Evolutionary conservation across 37 sponge, comb jelly and placozoan genomes (phyloP), one percentile per base, ranked within the genome.

Genomic region (Crambe crambe): DNA sequence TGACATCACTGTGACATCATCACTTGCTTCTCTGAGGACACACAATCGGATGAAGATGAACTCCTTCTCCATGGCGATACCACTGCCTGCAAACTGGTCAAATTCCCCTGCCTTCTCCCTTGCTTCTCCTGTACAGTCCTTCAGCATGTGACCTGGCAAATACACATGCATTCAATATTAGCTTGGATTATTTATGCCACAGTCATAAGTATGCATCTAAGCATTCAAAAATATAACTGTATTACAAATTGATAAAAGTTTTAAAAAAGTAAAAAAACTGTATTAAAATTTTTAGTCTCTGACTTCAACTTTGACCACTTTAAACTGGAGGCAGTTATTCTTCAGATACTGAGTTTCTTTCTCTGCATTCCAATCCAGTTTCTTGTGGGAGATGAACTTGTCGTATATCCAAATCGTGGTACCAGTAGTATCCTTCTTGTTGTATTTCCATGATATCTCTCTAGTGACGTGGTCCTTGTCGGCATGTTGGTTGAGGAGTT

Each of bases 21-120:
- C 36, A 42, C 81, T 62, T 56, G 82, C 93, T 70, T 98, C 99
- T 74, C 97, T 77, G 2, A 99, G 85, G 2, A 96, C 86, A 40
- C 71, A 77, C 54, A 99, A 79, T 38, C 97, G 61, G 3, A 99
- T 80, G 79, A 99, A 99, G 36, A 99, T 92, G 76, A 96, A 99
- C 81, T 94, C 68, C 83, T 99, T 96, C 73, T 96, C 93, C 17
- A 54, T 21, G 10, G 74, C 75, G 23, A 54, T 20, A 27, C 56
- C 70, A 21, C 81, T 60, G 75, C 42, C 58, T 12, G 95, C 85
- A 36, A 93, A 66, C 67, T 93, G 79, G 65, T 93, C 94, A 89
- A 76, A 81, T 87, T 86, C 87, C 76, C 90, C 90, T 56, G 70
- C 40, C 74, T 93, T 93, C 58, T 89, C 90, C 41, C 73, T 86